Evolutionary conservation across 92 coral and sea anemone species (phyloP), one percentile per base, ranked within the genome.

Genomic region (Parazoanthus swiftii): DNA sequence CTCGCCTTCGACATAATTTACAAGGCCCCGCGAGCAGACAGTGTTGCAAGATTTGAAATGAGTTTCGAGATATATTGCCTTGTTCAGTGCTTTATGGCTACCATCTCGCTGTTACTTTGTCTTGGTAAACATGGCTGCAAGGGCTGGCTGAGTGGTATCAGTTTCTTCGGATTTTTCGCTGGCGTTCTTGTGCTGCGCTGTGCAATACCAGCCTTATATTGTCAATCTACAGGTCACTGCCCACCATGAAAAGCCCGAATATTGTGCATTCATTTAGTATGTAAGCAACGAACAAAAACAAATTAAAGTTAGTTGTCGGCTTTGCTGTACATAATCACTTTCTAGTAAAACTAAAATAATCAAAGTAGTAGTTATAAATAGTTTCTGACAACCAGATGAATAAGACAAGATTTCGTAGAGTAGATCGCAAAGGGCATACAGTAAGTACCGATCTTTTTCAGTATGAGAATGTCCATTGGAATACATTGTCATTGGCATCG

Each of bases 1-100:
- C 78, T 84, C 16, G 87, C 43, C 37, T 84, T 84, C 21, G 87
- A 84, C 48, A 48, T 72, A 3, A 84, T 84, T 44, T 48, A 70
- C 66, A 48, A 25, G 1, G 67, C 79, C 23, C 87, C 87, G 6
- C 15, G 39, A 48, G 77, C 77, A 8, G 75, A 46, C 50, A 84
- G 63, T 14, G 36, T 25, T 33, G 44, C 87, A 18, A 84, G 77
- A 71, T 10, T 71, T 29, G 87, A 84, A 84, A 50, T 84, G 75
- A 9, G 37, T 20, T 84, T 84, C 33, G 67, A 71, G 42, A 46
- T 51, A 33, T 84, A 66, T 48, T 84, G 87, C 23, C 65, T 84
- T 11, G 75, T 33, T 29, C 87, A 84, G 79, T 84, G 87, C 18
- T 25, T 84, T 10, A 50, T 84, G 87, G 68, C 79, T 5, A 29